Evolutionary conservation across 2,797 vertebrate genomes (phyloP), one percentile per base, ranked within the genome.

Genomic region (Mionectes olivaceus): DNA sequence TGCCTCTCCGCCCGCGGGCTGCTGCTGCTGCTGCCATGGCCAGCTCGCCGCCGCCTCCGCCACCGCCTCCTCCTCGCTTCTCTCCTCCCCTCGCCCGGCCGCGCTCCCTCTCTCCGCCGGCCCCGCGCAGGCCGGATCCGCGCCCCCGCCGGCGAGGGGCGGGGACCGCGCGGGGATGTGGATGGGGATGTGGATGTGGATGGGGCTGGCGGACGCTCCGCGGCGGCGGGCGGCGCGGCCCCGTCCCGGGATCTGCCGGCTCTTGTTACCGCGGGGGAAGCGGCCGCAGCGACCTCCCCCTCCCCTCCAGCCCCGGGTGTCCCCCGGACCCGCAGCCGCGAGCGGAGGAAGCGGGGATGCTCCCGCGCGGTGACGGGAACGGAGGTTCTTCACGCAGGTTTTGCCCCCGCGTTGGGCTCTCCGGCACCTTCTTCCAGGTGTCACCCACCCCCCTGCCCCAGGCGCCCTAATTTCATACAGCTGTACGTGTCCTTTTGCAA

Each of bases 1-100:
- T 52, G 83, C 95, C 93, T 94, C 83, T 90, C 76, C 90, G 50
- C 94, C 93, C 75, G 95, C 95, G 81, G 95, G 84, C 94, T 87
- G 91, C 93, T 60, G 35, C 93, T 60, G 35, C 57, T 82, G 91
- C 93, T 86, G 95, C 94, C 93, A 70, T 93, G 84, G 88, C 90
- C 91, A 92, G 90, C 90, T 79, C 79, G 69, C 91, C 78, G 69
- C 91, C 74, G 6, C 92, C 79, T 10, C 68, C 67, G 19, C 56
- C 87, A 9, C 74, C 74, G 8, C 52, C 64, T 9, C 67, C 84
- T 50, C 35, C 71, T 55, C 35, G 33, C 64, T 52, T 77, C 80
- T 91, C 89, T 32, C 83, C 89, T 65, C 77, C 82, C 91, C 87
- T 89, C 90, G 49, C 94, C 80, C 71, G 55, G 92, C 87, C 84